Percentiles rank a stretch among this genome's conserved stretches.
These are phyloP conservation scores for Ammodytes marinus DNA, from an alignment of 2,113 vertebrate species.

Conservation along the genomic window DNA sequence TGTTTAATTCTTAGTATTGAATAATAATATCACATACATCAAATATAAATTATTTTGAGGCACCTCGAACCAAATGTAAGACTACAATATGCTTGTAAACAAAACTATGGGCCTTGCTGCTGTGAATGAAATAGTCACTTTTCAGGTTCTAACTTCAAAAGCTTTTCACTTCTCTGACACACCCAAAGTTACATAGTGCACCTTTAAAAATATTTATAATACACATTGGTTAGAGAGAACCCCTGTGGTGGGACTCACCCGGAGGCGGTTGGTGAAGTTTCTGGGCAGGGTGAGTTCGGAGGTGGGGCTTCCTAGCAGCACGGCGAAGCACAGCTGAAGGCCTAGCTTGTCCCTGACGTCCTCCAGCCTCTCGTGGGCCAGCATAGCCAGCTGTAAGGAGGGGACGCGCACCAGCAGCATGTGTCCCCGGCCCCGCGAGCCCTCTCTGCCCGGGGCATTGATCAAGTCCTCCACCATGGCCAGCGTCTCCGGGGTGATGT, in stretches of 20 bases:
- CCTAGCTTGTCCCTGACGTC: slow-evolving; percentile 95
- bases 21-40: too few species aligned
- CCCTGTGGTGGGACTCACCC: slow-evolving; percentile 82
- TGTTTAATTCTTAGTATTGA: too few species aligned
- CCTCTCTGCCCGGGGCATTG: slow-evolving; percentile 88
- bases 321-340: slow-evolving; percentile 94
- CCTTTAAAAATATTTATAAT: too few species aligned
- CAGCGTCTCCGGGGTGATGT: slow-evolving; percentile 95
- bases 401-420: slow-evolving; percentile 97
- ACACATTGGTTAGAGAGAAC: too few species aligned
- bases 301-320: slow-evolving; percentile 93
- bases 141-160: too few species aligned
- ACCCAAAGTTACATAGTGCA: too few species aligned
- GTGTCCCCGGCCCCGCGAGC: slow-evolving; percentile 89
- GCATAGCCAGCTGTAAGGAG: slow-evolving; percentile 95
- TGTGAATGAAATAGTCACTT: too few species aligned
- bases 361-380: slow-evolving; percentile 94
- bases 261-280: slow-evolving; percentile 90
- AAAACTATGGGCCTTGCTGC: too few species aligned
- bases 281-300: slow-evolving; percentile 88
- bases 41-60: too few species aligned
- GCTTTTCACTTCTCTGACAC: too few species aligned
- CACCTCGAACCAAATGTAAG: too few species aligned
- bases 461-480: slow-evolving; percentile 97
- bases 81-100: too few species aligned